Evolutionary conservation across 1,140 invertebrate genomes (phyloP), one percentile per base, ranked within the genome.

Genomic region (Danaus melanippus): DNA sequence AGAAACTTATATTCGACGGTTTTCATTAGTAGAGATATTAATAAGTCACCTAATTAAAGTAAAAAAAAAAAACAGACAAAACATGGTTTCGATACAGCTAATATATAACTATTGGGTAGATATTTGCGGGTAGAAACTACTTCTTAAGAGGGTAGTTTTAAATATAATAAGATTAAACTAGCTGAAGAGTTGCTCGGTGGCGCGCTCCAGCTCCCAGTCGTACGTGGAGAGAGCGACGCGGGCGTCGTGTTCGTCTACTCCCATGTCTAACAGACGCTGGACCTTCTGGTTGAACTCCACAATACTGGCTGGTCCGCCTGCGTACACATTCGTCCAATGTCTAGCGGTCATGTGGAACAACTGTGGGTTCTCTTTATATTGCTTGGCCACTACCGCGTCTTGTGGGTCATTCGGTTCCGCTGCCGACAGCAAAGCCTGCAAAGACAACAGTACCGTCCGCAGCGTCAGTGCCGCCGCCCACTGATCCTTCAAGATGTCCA

Each of bases 381-480:
- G 77, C 42, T 76, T 80, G 1, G 75, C 77, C n/a, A 80, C 75
- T 0, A 80, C 75, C 0, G 75, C 77, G 39, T 80, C 77, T 41
- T 80, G 77, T 0, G 77, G 77, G 17, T 78, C 75, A 12, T 70
- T 70, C 0, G 77, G 73, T 45, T 80, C 77, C 0, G 73, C 74
- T 1, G 74, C 71, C 1, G 77, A 71, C 4, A 80, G 63, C 8
- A 80, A 53, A 0, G 77, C 73, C 46, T 80, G 77, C 42, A 79
- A 71, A 0, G 77, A 79, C 10, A 78, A 55, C 1, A 80, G 87
- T 41, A 99, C 97, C 41, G 98, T 99, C 54, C 98, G 90, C 57
- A 99, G 88, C 0, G 98, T 99, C 93, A 99, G 97, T 9, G 98
- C 98, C 53, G 98, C 98, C 61, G 98, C 98, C 98, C 98, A 99